Evolutionary conservation across 2,113 vertebrate species (phyloP).

Genomic region (Tapirus terrestris): DNA sequence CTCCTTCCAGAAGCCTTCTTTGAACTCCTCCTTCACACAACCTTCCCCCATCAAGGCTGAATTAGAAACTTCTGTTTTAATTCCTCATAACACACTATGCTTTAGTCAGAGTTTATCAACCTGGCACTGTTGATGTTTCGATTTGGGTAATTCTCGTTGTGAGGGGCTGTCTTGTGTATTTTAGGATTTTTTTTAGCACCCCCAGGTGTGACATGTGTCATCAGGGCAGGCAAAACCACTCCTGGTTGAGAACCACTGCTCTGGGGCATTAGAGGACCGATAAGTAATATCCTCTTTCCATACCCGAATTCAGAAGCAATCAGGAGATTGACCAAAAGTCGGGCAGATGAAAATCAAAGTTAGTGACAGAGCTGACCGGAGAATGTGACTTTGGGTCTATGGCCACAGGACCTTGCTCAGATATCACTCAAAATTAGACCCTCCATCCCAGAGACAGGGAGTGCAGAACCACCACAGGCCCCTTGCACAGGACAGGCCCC

Average conservation of each 20-base stretch:
- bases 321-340: not conserved
- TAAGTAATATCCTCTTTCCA: not conserved
- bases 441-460: not conserved
- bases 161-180: not conserved
- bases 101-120: too few species aligned
- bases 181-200: not conserved
- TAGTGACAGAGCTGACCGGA: not conserved
- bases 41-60: not conserved
- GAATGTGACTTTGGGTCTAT: not conserved
- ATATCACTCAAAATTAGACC: not conserved
- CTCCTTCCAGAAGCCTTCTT: not conserved
- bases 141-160: not conserved
- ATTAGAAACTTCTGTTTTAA: not conserved
- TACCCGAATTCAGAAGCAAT: not conserved
- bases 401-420: not conserved
- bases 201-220: not conserved
- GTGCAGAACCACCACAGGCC: too few species aligned
- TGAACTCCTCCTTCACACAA: too few species aligned
- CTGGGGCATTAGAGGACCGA: not conserved
- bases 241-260: not conserved
- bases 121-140: not conserved
- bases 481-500: not conserved
- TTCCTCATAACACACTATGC: not conserved
- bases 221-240: not conserved
- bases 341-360: not conserved